Evolutionary conservation across 2,113 vertebrate genomes (phyloP).

Genomic region (Abramis brama): DNA sequence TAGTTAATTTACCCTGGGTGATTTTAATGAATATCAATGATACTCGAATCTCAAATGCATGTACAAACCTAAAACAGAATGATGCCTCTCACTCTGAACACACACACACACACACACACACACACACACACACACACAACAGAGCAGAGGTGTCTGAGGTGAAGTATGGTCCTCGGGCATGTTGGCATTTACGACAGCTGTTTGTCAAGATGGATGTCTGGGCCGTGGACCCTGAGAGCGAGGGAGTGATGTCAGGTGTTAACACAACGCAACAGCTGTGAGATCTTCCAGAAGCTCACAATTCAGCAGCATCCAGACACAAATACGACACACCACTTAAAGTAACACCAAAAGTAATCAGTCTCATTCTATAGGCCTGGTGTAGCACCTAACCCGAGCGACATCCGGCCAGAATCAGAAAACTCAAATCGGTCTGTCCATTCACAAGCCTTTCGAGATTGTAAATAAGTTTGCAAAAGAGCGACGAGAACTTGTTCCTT

Average conservation of each 20-base stretch:
- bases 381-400: neutral
- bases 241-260: slow-evolving; percentile 61
- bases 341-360: slow-evolving; percentile 23
- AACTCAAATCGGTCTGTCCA: neutral
- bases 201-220: slow-evolving; percentile 61
- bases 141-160: slow-evolving; percentile 44
- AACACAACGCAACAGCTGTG: slow-evolving; percentile 71
- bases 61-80: slow-evolving; percentile 1
- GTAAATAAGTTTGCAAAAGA: neutral
- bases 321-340: slow-evolving; percentile 33
- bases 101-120: neutral
- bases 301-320: slow-evolving; percentile 33
- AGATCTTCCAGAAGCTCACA: slow-evolving; percentile 60
- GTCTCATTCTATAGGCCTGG: neutral
- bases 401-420: neutral
- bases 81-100: neutral
- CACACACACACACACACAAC: neutral
- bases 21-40: neutral
- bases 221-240: neutral
- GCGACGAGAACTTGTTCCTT: neutral
- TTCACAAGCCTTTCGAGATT: neutral
- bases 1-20: neutral
- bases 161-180: slow-evolving; percentile 60
- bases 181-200: slow-evolving; percentile 72
- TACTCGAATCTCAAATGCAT: neutral